Percentiles rank a stretch among this genome's conserved stretches.
phyloP scores from a whole-genome alignment of 1,140 invertebrate species.

The Tenebrio molitor region DNA sequence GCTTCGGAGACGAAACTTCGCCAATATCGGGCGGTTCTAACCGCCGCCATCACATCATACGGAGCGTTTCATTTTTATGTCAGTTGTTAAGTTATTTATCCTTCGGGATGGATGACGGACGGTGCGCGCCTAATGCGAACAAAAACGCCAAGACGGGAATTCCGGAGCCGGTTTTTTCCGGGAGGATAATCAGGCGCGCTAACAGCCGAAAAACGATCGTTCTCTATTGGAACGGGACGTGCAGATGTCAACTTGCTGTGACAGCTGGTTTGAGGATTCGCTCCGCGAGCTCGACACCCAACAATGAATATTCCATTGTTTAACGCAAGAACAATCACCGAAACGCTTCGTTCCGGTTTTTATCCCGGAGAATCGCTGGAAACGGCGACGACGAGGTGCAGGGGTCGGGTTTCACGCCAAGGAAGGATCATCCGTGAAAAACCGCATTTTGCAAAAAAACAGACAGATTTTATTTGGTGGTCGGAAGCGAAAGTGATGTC shows the following conservation, averaged over 20 bases:
- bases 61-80: slow-evolving; percentile 4
- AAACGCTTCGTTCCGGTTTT: background rate
- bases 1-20: no score
- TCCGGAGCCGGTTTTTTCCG: background rate
- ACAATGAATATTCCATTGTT: background rate
- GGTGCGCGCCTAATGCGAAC: background rate
- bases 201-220: background rate
- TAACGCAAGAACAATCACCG: slow-evolving; percentile 1
- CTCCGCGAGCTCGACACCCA: background rate
- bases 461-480: no score
- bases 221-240: background rate
- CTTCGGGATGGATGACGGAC: background rate
- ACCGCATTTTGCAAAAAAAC: no score
- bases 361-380: no score
- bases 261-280: background rate
- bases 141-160: background rate
- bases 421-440: no score
- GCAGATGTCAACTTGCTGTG: slow-evolving; percentile 1
- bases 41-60: background rate
- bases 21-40: no score
- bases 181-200: background rate
- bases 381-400: no score
- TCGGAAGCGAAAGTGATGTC: no score
- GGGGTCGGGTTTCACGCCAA: no score
- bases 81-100: background rate